Base-by-base conservation (phyloP, 2,888 invertebrate genomes). In the Sturmia bella region DNA sequence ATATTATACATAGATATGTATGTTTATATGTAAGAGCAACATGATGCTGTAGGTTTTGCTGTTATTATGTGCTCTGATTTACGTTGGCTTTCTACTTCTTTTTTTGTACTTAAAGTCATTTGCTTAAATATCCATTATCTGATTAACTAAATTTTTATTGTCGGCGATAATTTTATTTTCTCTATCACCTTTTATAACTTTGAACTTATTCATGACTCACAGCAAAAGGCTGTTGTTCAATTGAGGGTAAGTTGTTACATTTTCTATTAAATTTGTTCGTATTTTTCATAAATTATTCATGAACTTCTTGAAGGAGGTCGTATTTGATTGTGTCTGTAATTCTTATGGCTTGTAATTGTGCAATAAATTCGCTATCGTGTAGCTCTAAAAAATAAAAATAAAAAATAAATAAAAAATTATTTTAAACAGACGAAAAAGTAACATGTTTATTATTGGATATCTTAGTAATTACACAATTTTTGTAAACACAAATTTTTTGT, bases 131-230 rank as follows among this genome's bases (percentile, higher is more conserved):
- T 69, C 59, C 77, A 66, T 80, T 83, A 83, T 83, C 80, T 83
- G 80, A 80, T 80, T 83, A 83, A 69, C 76, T 74, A 59, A 69
- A 74, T 63, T 83, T 74, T 80, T 83, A 79, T 80, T 75, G 77
- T 54, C 24, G 69, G 56, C 69, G 73, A 73, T 73, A 77, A 81
- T 77, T 80, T 74, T 56, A 64, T 69, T 69, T 64, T 50, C 7
- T 69, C 64, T 19, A n/a, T 1, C 15, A 13, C 41, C 17, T 43
- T 43, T 45, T 48, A n/a, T n/a, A n/a, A n/a, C n/a, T 13, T 32
- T 21, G 1, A 17, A 9, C 17, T 17, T 64, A 32, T 68, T 19
- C 13, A 17, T 41, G 57, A 13, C 39, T 66, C 39, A 17, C 50
- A 45, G 15, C 19, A 11, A 21, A 27, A 39, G 27, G 63, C 56